Evolutionary conservation across 2,797 vertebrate species (phyloP).

Genomic region (Dicrostonyx torquatus): DNA sequence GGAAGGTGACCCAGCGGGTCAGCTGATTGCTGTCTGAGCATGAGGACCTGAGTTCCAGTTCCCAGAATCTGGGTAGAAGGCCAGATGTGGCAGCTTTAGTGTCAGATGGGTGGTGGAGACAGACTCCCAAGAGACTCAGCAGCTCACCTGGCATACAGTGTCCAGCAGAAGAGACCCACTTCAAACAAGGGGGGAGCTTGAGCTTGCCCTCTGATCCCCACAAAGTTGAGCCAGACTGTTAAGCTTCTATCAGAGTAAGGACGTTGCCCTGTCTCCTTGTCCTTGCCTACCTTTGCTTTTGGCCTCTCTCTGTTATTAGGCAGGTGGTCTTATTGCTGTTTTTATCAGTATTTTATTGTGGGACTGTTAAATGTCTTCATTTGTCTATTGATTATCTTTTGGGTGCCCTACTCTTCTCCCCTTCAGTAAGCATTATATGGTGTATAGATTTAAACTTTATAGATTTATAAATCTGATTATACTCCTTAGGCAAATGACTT

Average conservation of each 20-base stretch:
- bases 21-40: neutral
- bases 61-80: neutral
- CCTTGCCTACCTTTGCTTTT: neutral
- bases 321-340: neutral
- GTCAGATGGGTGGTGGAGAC: neutral
- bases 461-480: slow-evolving; percentile 3
- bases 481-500: neutral
- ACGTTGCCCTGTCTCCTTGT: no score
- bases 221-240: neutral
- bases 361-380: neutral
- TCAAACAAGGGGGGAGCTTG: neutral
- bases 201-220: neutral
- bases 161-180: neutral
- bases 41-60: neutral
- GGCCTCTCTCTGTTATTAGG: neutral
- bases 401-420: neutral
- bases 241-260: neutral
- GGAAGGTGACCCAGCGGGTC: neutral
- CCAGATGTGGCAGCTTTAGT: neutral
- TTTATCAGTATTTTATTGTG: neutral
- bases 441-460: neutral
- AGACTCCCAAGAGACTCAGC: neutral
- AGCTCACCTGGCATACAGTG: neutral
- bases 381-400: slow-evolving; percentile 2
- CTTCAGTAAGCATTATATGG: neutral